These are phyloP conservation scores for Gymnorhina tibicen DNA, from an alignment of 2,113 vertebrate species.

Conservation along the genomic window DNA sequence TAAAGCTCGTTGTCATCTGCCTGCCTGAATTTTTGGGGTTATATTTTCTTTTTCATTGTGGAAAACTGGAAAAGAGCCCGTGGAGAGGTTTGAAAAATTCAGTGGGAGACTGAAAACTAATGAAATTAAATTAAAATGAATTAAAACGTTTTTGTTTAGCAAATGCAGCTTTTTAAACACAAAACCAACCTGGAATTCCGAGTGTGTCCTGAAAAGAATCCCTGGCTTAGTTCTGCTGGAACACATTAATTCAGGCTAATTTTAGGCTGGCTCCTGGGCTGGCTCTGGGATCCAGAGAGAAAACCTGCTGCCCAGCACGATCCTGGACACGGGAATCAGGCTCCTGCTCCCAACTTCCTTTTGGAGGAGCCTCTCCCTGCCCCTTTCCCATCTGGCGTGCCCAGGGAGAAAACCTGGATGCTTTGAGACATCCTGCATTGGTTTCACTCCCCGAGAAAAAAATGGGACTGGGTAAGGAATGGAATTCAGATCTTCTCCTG, in stretches of 20 bases:
- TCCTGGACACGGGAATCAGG: neutral
- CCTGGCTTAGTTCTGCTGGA: neutral
- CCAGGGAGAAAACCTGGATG: neutral
- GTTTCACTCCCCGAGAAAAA: neutral
- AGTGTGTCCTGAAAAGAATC: neutral
- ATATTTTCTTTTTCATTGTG: neutral
- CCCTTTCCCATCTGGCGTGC: conserved; percentile 12
- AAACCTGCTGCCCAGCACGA: conserved; percentile 34
- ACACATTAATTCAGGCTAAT: neutral
- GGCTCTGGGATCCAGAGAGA: neutral
- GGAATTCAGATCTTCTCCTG: neutral
- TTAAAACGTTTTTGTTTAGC: neutral
- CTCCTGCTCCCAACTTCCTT: conserved; percentile 5
- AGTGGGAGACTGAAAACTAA: neutral
- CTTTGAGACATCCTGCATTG: neutral
- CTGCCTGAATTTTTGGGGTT: neutral
- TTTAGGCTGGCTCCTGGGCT: conserved; percentile 3
- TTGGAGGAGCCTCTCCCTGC: neutral
- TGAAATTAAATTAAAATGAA: neutral
- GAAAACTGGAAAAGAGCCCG: neutral
- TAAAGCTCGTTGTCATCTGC: neutral
- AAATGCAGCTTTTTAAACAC: neutral
- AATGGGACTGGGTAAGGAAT: neutral
- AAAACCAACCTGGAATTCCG: neutral
- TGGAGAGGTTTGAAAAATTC: neutral